Evolutionary conservation across 2,888 invertebrate genomes (phyloP).

Genomic region (Dryobotodes eremita): DNA sequence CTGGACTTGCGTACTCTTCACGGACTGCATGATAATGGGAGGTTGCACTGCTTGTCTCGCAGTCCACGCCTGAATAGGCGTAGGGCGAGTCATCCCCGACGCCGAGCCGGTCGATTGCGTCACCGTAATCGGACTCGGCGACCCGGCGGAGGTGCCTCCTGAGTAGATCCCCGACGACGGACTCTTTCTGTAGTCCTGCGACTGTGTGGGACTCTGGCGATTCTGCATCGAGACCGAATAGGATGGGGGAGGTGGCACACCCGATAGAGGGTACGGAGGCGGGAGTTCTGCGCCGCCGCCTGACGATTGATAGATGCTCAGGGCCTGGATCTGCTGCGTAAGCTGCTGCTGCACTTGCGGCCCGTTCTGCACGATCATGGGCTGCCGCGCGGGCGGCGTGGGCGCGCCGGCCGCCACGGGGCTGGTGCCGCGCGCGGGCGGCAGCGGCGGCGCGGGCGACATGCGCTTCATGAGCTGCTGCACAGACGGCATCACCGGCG

Average conservation of each 20-base stretch:
- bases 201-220: conserved; percentile 96
- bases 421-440: conserved; percentile 93
- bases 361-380: conserved; percentile 95
- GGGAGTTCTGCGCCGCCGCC: conserved; percentile 92
- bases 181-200: conserved; percentile 95
- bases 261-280: conserved; percentile 92
- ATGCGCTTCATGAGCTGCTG: conserved; percentile 91
- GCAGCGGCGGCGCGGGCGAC: conserved; percentile 92
- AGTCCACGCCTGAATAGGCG: conserved; percentile 96
- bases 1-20: conserved; percentile 98
- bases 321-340: conserved; percentile 96
- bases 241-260: conserved; percentile 94
- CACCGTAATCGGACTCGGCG: conserved; percentile 95
- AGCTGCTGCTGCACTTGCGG: conserved; percentile 96
- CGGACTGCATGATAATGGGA: conserved; percentile 99
- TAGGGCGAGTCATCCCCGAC: conserved; percentile 93
- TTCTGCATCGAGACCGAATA: conserved; percentile 96
- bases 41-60: conserved; percentile 97
- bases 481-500: conserved; percentile 92
- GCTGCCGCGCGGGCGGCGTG: conserved; percentile 91
- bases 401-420: conserved; percentile 92
- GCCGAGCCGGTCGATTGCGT: conserved; percentile 92
- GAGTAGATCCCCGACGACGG: conserved; percentile 97
- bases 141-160: conserved; percentile 95
- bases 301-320: conserved; percentile 93